Evolutionary conservation across 2,888 invertebrate species (phyloP).

Genomic region (Sarcophaga rosellei): DNA sequence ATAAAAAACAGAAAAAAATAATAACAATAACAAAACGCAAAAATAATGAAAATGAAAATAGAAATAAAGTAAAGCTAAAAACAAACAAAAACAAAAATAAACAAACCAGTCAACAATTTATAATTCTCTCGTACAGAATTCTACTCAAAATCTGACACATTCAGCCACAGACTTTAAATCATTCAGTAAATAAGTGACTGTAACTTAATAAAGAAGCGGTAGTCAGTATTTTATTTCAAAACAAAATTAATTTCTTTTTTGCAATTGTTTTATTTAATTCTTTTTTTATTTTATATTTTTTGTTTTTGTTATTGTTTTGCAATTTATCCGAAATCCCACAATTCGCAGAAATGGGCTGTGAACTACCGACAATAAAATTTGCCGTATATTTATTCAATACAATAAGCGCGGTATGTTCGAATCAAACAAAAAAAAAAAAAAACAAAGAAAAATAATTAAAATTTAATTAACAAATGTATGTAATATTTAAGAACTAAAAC

Average conservation of each 20-base stretch:
- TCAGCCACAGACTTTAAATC: conserved; percentile 45
- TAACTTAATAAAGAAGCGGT: conserved; percentile 43
- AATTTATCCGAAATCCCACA: too few species aligned
- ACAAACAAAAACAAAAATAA: conserved; percentile 20
- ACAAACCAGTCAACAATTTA: not conserved
- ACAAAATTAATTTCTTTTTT: too few species aligned
- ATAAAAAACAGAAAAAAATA: not conserved
- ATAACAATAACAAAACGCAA: too few species aligned
- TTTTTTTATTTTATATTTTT: too few species aligned
- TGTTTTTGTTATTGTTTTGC: too few species aligned
- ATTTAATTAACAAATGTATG: not conserved
- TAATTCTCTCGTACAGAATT: conserved; percentile 9
- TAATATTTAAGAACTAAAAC: not conserved
- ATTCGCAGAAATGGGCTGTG: conserved; percentile 74
- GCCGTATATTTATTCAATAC: conserved; percentile 75
- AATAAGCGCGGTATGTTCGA: conserved; percentile 77
- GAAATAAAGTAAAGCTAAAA: too few species aligned
- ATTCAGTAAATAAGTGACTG: conserved; percentile 52
- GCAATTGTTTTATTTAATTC: too few species aligned
- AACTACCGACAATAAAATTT: conserved; percentile 76
- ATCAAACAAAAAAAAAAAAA: not conserved
- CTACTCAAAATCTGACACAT: conserved; percentile 10
- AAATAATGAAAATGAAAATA: too few species aligned
- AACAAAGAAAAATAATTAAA: not conserved
- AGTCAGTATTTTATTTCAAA: too few species aligned